Evolutionary conservation across 2,113 vertebrate species (phyloP), one percentile per base, ranked within the genome.

Genomic region (Phrynocephalus versicolor): DNA sequence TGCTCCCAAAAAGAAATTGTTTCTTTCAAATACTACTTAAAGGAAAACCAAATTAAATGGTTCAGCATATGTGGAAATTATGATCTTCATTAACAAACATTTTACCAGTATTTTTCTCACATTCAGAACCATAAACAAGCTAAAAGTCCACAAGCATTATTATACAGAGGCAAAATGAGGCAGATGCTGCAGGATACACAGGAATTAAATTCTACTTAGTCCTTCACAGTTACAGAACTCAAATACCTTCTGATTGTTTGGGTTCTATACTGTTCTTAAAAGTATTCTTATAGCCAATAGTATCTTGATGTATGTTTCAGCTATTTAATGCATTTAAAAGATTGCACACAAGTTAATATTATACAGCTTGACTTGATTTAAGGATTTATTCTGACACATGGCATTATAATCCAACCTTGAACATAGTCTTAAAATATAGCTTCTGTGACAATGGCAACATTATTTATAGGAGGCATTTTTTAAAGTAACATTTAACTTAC

Each of bases 311-410:
- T 21, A 76, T 10, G 18, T 77, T 45, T 19, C 55, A 62, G 37
- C 30, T 71, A 13, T 27, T 33, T 21, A 16, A 79, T 79, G 37
- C 15, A 3, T 39, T 69, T 51, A 67, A 67, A 75, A n/a, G 15
- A 58, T 1, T 23, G 70, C 25, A 60, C n/a, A 39, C 13, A 79
- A 72, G 21, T 58, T 71, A 58, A 62, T 4, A 67, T 39, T 18
- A 35, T 67, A 33, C 3, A 33, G 35, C 9, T 73, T 69, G 87
- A 82, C 85, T 81, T 85, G 83, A 90, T 95, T 88, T 55, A 51
- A 25, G 73, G 69, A 69, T 86, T 89, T 83, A 79, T 8, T 10
- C 62, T 64, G 23, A 81, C 73, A 21, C 51, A 37, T 35, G 1
- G 23, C 8, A 27, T 62, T 65, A 35, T 21, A 55, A 86, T 27